Percentiles rank a stretch among this genome's conserved stretches.
Evolutionary conservation across 2,113 vertebrate species (phyloP).

Genomic region (Vulpes lagopus): DNA sequence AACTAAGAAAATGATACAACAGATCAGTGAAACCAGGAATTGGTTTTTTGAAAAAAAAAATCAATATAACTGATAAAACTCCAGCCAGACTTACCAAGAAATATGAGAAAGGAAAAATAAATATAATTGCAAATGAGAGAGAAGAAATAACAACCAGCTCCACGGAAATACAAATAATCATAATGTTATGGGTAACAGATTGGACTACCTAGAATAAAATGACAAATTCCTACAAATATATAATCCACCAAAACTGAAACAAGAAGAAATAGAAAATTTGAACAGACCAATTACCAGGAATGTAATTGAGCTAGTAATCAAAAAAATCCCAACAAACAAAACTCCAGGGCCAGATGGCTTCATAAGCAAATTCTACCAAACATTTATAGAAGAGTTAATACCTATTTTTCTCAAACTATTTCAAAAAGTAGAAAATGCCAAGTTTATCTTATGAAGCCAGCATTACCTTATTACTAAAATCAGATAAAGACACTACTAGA

Average conservation of each 20-base stretch:
- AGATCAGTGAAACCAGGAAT: not conserved
- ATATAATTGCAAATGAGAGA: not conserved
- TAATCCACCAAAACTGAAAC: not conserved
- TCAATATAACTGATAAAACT: not conserved
- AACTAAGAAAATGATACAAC: not conserved
- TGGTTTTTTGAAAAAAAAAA: not conserved
- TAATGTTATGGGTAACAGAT: not conserved
- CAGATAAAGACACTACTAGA: not conserved
- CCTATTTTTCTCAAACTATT: not conserved
- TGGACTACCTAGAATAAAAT: not conserved
- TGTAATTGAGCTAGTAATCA: not conserved
- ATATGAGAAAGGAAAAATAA: not conserved
- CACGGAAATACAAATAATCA: not conserved
- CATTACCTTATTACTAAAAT: not conserved
- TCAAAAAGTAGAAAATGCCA: not conserved
- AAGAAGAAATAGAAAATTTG: not conserved
- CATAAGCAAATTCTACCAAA: not conserved
- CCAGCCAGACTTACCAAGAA: not conserved
- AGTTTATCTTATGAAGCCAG: not conserved
- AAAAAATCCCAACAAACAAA: not conserved
- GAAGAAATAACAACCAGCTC: not conserved
- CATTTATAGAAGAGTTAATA: not conserved
- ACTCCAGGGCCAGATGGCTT: not conserved
- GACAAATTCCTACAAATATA: not conserved
- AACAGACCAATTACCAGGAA: not conserved